Evolutionary conservation across 2,888 invertebrate genomes (phyloP).

Genomic region (Eristalis intricaria): DNA sequence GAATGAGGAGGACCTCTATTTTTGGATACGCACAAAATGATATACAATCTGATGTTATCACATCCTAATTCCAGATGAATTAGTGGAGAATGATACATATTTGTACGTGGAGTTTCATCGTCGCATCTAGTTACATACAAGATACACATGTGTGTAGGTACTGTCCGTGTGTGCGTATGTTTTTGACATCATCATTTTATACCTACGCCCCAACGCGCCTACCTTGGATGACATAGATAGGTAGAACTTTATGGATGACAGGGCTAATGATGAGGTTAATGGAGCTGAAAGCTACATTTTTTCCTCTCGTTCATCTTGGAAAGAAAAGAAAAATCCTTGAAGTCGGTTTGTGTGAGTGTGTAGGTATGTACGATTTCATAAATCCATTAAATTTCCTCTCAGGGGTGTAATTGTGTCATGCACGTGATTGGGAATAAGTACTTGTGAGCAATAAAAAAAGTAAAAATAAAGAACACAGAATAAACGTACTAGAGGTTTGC

Average conservation of each 20-base stretch:
- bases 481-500: too few species aligned
- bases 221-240: background rate
- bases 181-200: background rate
- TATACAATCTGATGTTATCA: constrained; percentile 7
- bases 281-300: background rate
- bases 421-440: background rate
- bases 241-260: background rate
- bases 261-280: background rate
- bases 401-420: background rate
- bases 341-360: background rate
- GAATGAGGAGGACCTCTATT: constrained; percentile 8
- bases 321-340: background rate
- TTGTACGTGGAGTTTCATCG: background rate
- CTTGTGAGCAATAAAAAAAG: background rate
- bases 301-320: background rate
- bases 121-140: background rate
- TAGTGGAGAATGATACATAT: background rate
- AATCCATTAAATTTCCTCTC: background rate
- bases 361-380: background rate
- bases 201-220: background rate
- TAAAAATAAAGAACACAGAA: background rate
- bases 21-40: background rate
- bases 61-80: constrained; percentile 17
- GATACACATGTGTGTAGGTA: background rate
- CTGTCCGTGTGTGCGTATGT: background rate